Evolutionary conservation across 2,888 invertebrate genomes (phyloP).

Genomic region (Azorinus chamasolen): DNA sequence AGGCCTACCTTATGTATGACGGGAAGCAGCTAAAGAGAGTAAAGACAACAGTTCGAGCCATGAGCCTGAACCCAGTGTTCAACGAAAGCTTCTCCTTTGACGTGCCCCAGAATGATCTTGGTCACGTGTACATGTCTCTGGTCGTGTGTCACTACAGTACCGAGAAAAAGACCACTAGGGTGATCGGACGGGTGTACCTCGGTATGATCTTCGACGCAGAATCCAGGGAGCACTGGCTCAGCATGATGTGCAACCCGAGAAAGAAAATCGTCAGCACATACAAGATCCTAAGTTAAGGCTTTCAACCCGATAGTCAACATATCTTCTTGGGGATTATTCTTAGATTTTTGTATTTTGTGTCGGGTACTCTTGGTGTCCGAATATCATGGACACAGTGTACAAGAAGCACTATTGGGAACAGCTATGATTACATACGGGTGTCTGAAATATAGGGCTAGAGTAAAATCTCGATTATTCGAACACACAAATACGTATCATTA

Average conservation of each 20-base stretch:
- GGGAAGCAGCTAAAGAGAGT: conserved; percentile 78
- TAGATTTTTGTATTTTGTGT: no score
- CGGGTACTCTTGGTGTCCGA: no score
- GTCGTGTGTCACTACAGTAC: conserved; percentile 72
- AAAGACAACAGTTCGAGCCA: conserved; percentile 71
- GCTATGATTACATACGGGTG: no score
- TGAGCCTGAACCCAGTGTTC: conserved; percentile 75
- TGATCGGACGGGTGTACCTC: conserved; percentile 78
- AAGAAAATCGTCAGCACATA: conserved; percentile 79
- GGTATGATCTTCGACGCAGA: conserved; percentile 76
- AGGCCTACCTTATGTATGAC: conserved; percentile 78
- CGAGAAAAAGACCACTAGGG: conserved; percentile 60
- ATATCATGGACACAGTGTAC: no score
- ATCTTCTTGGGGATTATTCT: no score
- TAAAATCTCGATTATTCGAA: no score
- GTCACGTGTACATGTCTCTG: conserved; percentile 77
- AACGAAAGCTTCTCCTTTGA: conserved; percentile 81
- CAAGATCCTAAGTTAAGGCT: conserved; percentile 57
- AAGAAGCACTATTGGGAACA: no score
- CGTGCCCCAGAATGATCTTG: conserved; percentile 76
- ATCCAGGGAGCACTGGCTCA: conserved; percentile 77
- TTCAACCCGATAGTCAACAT: no score
- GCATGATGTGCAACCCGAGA: conserved; percentile 79
- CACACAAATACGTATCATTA: no score
- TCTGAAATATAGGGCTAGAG: no score